Evolutionary conservation across 2,888 invertebrate species (phyloP).

Genomic region (Zhuqinia jingwanae): DNA sequence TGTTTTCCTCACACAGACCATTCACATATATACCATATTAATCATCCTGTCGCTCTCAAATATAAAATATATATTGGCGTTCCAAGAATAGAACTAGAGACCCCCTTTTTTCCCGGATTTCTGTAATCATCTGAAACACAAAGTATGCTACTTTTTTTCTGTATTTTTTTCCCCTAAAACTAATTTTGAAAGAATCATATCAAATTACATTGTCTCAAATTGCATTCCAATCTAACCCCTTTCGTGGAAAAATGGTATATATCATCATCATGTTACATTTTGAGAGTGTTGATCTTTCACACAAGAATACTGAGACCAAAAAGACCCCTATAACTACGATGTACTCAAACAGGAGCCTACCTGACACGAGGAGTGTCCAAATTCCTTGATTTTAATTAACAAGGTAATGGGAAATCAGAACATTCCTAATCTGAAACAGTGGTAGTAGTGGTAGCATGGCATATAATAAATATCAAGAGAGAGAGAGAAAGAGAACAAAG

Average conservation of each 20-base stretch:
- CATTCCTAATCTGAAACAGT: constrained; percentile 47
- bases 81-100: too few relatives aligned
- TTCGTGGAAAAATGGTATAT: background rate
- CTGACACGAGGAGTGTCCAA: constrained; percentile 43
- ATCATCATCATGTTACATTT: background rate
- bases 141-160: too few relatives aligned
- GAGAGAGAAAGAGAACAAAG: too few relatives aligned
- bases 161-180: constrained; percentile 3
- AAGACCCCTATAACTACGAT: too few relatives aligned
- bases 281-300: background rate
- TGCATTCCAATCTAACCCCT: constrained; percentile 17
- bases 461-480: constrained; percentile 15
- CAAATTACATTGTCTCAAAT: constrained; percentile 48
- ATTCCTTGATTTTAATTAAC: constrained; percentile 61
- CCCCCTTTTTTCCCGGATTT: too few relatives aligned
- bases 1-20: too few relatives aligned
- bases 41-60: too few relatives aligned
- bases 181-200: constrained; percentile 47
- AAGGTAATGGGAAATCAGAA: constrained; percentile 48
- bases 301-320: background rate
- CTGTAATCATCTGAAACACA: too few relatives aligned
- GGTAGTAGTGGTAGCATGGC: too few relatives aligned
- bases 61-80: too few relatives aligned
- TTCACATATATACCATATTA: too few relatives aligned
- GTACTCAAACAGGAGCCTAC: constrained; percentile 5